Base-by-base conservation (phyloP, 2,888 invertebrate genomes). In the Thalpophila matura region DNA sequence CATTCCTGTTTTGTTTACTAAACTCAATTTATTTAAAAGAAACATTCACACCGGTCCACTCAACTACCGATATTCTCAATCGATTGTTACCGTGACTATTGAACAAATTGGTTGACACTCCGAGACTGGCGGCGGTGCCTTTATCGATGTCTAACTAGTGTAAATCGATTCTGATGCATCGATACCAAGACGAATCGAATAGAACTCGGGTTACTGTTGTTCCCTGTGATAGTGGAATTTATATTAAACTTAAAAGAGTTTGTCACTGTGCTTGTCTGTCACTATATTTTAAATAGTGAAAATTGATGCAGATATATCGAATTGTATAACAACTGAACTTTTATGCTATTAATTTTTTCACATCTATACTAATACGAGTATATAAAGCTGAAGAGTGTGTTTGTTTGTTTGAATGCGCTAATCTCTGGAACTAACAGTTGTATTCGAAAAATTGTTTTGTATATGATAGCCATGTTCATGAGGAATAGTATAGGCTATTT, bases 101-200 rank as follows among this genome's bases (percentile, higher is more conserved):
- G 79, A 86, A 84, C 89, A 86, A 89, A 89, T 88, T 86, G 86
- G 81, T 79, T 82, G 80, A 85, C 85, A 86, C 86, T 78, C 77
- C 79, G 77, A 80, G 74, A 75, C 69, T 69, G 65, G 42, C 46
- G 80, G 82, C 87, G 83, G 84, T 78, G 76, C 81, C 80, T 83
- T 85, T 82, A 86, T 83, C 84, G 85, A 85, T 83, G 74, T 74
- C 72, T 85, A 86, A 89, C 86, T 85, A 86, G 86, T 87, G 85
- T 86, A 87, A 90, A 89, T 87, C 86, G 86, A 86, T 88, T 86
- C 84, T 55, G 58, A 86, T 84, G 80, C 77, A 76, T 81, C 81
- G 85, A 87, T 87, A 86, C 83, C 82, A 80, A 56, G 58, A 69
- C 74, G 67, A 85, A 87, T 85, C 75, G 80, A 53, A 61, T 68